phyloP scores from a whole-genome alignment of 2,113 vertebrate genomes.

The Leptobrachium leishanense region DNA sequence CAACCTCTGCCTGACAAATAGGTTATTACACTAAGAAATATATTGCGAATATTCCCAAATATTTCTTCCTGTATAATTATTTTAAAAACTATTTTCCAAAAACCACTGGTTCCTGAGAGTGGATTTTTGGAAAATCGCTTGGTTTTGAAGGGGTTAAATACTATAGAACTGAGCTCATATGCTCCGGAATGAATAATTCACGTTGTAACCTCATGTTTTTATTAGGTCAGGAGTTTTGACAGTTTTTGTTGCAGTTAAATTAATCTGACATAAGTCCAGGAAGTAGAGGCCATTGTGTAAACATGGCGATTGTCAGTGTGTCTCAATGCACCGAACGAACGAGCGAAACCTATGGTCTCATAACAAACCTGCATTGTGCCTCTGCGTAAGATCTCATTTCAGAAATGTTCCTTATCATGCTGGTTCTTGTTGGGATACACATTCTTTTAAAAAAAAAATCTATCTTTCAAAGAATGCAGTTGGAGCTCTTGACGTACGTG shows the following conservation, averaged over 20 bases:
- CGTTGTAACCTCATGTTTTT: background rate
- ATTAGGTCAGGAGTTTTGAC: background rate
- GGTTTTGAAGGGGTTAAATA: no score
- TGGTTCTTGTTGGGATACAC: constrained; percentile 24
- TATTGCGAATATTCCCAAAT: no score
- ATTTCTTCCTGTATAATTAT: no score
- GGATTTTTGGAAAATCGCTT: no score
- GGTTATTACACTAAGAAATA: no score
- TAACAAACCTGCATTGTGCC: constrained; percentile 7
- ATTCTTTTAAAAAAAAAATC: background rate
- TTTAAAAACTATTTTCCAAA: no score
- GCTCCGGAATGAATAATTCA: background rate
- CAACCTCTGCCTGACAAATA: no score
- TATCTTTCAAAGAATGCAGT: constrained; percentile 9
- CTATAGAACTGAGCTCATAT: background rate
- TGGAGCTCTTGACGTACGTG: background rate
- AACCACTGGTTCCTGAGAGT: no score
- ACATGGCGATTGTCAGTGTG: background rate
- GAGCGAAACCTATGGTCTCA: background rate
- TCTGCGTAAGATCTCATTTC: background rate
- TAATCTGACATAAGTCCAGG: background rate
- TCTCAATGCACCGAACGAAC: background rate
- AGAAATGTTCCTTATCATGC: constrained; percentile 28
- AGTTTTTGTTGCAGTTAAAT: background rate
- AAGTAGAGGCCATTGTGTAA: background rate